A percentile compares a stretch with the other conserved stretches of the same genome.
These are phyloP conservation scores for Misgurnus anguillicaudatus DNA, from an alignment of 2,113 vertebrate species.

Conservation along the genomic window DNA sequence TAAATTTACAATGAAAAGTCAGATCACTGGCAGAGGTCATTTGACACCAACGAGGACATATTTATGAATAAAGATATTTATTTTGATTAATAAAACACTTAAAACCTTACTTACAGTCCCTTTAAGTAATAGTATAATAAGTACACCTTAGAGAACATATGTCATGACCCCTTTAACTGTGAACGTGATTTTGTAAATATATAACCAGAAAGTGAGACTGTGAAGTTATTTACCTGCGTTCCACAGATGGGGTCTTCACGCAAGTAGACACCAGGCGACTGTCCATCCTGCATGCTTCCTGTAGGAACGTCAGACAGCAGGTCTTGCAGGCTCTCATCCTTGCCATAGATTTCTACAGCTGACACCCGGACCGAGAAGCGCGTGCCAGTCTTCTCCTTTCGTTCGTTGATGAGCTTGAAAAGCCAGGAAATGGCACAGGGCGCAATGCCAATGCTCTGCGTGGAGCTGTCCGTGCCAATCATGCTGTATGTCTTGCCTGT, in stretches of 20 bases:
- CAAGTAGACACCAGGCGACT: slow-evolving; percentile 88
- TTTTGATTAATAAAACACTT: too few species aligned
- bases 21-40: too few species aligned
- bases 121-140: too few species aligned
- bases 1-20: too few species aligned
- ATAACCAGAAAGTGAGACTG: not conserved
- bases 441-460: slow-evolving; percentile 89
- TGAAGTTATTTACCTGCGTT: slow-evolving; percentile 80
- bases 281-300: slow-evolving; percentile 87
- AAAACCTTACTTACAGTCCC: too few species aligned
- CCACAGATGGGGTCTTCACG: slow-evolving; percentile 92
- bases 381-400: slow-evolving; percentile 88
- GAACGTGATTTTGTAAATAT: not conserved
- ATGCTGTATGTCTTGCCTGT: slow-evolving; percentile 96
- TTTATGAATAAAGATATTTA: too few species aligned
- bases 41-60: too few species aligned
- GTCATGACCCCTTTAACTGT: not conserved
- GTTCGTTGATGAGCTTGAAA: slow-evolving; percentile 93
- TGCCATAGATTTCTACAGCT: slow-evolving; percentile 92
- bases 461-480: slow-evolving; percentile 93
- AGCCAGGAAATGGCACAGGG: slow-evolving; percentile 99
- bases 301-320: slow-evolving; percentile 90
- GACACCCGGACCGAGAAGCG: slow-evolving; percentile 95
- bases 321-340: slow-evolving; percentile 90
- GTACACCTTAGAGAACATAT: too few species aligned